These are phyloP conservation scores for Zhuqinia jingwanae DNA, from an alignment of 2,888 invertebrate species.

Conservation along the genomic window DNA sequence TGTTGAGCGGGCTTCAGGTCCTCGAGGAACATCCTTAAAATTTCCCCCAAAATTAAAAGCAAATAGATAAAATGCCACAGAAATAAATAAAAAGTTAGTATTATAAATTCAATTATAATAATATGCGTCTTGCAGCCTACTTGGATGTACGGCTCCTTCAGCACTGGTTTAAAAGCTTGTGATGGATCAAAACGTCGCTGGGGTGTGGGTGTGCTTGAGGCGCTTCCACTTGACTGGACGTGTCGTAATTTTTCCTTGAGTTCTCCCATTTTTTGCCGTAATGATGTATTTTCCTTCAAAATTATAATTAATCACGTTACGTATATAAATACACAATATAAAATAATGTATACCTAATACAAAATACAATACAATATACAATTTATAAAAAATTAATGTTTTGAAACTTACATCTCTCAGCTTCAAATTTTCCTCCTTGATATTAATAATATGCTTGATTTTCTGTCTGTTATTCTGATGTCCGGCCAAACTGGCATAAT, in stretches of 20 bases:
- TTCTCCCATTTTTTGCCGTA: constrained; percentile 26
- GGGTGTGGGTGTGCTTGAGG: too few species aligned
- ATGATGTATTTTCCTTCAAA: constrained; percentile 9
- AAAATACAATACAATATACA: too few species aligned
- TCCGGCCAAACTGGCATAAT: constrained; percentile 61
- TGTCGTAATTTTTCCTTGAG: constrained; percentile 40
- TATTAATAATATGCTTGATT: constrained; percentile 71
- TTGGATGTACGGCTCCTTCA: too few species aligned
- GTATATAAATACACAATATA: too few species aligned
- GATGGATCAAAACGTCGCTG: constrained; percentile 60
- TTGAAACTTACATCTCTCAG: constrained; percentile 50
- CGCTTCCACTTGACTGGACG: not conserved
- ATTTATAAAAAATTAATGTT: too few species aligned
- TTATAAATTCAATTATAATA: too few species aligned
- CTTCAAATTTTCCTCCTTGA: constrained; percentile 71
- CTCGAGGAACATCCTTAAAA: not conserved
- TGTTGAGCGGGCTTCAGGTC: constrained; percentile 20
- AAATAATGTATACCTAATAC: too few species aligned
- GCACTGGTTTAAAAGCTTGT: constrained; percentile 61
- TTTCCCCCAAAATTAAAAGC: not conserved
- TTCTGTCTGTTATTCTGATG: constrained; percentile 72
- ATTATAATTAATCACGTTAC: not conserved
- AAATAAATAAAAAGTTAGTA: too few species aligned
- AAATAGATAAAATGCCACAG: too few species aligned
- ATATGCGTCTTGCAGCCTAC: too few species aligned